Percentiles rank a stretch among this genome's conserved stretches.
Conservation (phyloP, 2,113 vertebrate species). For the Urocynchramus pylzowi region DNA sequence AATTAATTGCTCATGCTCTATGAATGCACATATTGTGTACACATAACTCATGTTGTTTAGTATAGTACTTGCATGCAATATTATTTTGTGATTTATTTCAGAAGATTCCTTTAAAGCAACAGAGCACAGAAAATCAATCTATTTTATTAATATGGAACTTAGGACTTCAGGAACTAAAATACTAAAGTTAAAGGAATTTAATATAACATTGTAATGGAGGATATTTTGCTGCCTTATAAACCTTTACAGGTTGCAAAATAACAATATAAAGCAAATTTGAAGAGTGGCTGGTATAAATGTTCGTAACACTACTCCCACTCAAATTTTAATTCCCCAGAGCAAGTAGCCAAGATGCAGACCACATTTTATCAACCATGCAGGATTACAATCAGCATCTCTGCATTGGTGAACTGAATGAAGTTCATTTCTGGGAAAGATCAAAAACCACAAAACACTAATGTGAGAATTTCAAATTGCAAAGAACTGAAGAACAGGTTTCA, state of each 20-base stretch:
- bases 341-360: neutral
- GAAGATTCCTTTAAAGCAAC: neutral
- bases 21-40: neutral
- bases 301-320: neutral
- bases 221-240: neutral
- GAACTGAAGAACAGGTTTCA: neutral
- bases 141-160: neutral
- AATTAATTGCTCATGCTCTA: neutral
- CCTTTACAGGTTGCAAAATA: neutral
- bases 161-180: neutral
- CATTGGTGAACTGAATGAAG: neutral
- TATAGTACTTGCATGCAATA: neutral
- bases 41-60: neutral
- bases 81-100: neutral
- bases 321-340: neutral
- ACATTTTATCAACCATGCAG: neutral
- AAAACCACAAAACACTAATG: neutral
- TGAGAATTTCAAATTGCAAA: neutral
- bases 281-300: neutral
- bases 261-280: neutral
- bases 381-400: neutral
- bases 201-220: neutral
- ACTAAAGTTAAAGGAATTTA: neutral
- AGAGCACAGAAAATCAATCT: neutral
- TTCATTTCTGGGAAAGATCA: neutral